Base-by-base conservation (phyloP, 1,140 invertebrate genomes). In the Hyposmocoma kahamanoa region DNA sequence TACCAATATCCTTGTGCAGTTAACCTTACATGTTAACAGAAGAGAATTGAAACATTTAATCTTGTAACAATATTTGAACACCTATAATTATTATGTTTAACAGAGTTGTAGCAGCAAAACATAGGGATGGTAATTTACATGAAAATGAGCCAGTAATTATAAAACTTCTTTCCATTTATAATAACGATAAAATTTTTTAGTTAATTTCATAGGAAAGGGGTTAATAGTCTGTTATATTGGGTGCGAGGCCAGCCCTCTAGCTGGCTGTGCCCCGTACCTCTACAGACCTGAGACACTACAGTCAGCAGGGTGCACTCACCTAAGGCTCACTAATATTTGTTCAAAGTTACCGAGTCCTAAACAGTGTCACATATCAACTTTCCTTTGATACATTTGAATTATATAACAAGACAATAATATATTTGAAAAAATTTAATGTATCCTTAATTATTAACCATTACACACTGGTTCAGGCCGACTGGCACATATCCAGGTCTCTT, bases 331-430 rank as follows among this genome's bases (percentile, higher is more conserved):
- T 81, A 79, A 72, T 56, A 71, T 67, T 74, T 72, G 63, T 72
- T 80, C 56, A 66, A 71, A 72, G 59, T 70, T 70, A 72, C 60
- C 57, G 53, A 77, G 62, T 70, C 62, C 70, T 73, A 72, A 69
- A 66, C n/a, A 51, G 67, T 72, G 63, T 79, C 61, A 61, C 67
- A 69, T 65, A 64, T 64, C 59, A 78, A 78, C 69, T 62, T 71
- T 58, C 67, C 59, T 68, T 69, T 58, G 65, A 84, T 83, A 84
- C 75, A 83, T 72, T 81, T 81, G 68, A 80, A 83, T 78, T 74
- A 84, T 79, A 83, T 84, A 84, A 84, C 79, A 83, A 84, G 77
- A 81, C 72, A 84, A 84, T 84, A 81, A 81, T 84, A 82, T 82
- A 82, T 81, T 73, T 84, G 78, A 82, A 84, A 79, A 81, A 82